These are phyloP conservation scores for Caiman crocodilus DNA, from an alignment of 2,797 vertebrate species.

Conservation along the genomic window DNA sequence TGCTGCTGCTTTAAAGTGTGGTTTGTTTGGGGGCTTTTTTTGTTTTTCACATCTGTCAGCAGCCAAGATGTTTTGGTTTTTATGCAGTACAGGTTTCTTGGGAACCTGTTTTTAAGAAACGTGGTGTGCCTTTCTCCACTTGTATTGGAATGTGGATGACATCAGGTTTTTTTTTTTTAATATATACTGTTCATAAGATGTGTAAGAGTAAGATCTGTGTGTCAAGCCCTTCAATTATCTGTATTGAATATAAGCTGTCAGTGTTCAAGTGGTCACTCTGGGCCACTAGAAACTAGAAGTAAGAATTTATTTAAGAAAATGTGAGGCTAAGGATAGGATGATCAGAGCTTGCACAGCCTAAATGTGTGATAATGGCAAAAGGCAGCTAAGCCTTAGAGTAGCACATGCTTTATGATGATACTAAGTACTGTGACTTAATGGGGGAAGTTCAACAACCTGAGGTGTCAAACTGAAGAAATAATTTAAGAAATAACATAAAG, in stretches of 20 bases:
- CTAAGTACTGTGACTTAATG: too few relatives aligned
- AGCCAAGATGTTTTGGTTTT: conserved; percentile 56
- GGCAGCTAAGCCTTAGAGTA: background rate
- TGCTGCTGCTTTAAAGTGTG: too few relatives aligned
- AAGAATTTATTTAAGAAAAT: background rate
- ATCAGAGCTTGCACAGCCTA: background rate
- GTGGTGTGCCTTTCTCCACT: conserved; percentile 44
- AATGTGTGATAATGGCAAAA: background rate
- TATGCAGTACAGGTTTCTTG: conserved; percentile 58
- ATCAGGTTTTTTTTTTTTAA: conserved; percentile 48
- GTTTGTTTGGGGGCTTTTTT: too few relatives aligned
- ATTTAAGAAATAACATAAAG: background rate
- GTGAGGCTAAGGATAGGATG: background rate
- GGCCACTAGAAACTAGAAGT: background rate
- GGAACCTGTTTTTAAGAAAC: conserved; percentile 69
- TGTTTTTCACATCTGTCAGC: too few relatives aligned
- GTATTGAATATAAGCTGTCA: background rate
- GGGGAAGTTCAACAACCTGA: background rate
- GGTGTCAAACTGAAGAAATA: background rate
- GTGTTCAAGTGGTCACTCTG: background rate
- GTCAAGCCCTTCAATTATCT: background rate
- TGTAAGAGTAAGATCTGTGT: background rate
- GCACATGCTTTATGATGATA: background rate
- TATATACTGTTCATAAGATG: conserved; percentile 21
- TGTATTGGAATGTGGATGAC: conserved; percentile 49